These are phyloP conservation scores for Drosophila borborema DNA, from an alignment of 2,888 invertebrate species.

Conservation along the genomic window DNA sequence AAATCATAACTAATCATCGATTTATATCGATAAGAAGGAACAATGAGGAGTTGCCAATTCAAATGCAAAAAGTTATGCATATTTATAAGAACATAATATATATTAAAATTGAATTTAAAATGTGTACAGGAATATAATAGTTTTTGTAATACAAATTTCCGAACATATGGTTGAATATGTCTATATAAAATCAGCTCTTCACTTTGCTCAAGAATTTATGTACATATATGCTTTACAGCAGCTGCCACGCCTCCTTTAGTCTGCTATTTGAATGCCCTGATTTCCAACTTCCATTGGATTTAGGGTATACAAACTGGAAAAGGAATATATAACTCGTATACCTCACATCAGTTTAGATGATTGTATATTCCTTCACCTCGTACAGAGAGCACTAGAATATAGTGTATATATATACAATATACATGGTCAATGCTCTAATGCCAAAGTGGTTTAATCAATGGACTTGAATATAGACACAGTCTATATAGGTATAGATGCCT, in stretches of 20 bases:
- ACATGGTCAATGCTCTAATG: slow-evolving; percentile 11
- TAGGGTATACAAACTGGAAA: not conserved
- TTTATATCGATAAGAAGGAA: not conserved
- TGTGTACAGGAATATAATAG: too few relatives aligned
- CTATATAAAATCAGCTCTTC: too few relatives aligned
- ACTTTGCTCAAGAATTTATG: too few relatives aligned
- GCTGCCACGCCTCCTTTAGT: not conserved
- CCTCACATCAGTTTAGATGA: not conserved
- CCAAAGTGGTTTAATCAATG: slow-evolving; percentile 12
- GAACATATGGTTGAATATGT: too few relatives aligned
- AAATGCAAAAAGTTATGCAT: too few relatives aligned
- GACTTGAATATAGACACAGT: slow-evolving; percentile 15
- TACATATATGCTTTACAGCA: too few relatives aligned
- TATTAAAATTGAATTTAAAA: too few relatives aligned
- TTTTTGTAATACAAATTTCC: too few relatives aligned
- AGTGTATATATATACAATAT: not conserved
- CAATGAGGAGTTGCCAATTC: too few relatives aligned
- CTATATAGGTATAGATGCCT: not conserved
- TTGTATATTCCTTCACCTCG: not conserved
- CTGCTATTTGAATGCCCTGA: not conserved
- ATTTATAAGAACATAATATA: too few relatives aligned
- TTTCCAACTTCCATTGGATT: not conserved
- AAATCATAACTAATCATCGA: not conserved
- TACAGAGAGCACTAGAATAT: not conserved
- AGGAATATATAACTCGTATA: not conserved